Conservation (phyloP, 2,113 vertebrate species). For the Mus musculus region GRCm39 chr1:66319001-66319500, state of each 20-base stretch:
- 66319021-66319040: neutral
- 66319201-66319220: neutral
- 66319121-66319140: neutral
- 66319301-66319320: neutral
- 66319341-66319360: neutral
- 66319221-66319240: neutral
- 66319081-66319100: neutral
- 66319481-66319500: neutral
- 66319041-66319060: neutral
- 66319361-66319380: conserved; percentile 38
- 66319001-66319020: neutral
- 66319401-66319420: conserved; percentile 13
- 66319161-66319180: fast-evolving
- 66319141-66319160: neutral
- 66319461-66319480: neutral
- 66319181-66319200: neutral
- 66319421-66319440: conserved; percentile 38
- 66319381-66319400: neutral
- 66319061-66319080: neutral
- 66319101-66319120: neutral
- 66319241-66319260: conserved; percentile 42
- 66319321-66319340: conserved; percentile 41
- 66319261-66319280: neutral
- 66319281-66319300: neutral
- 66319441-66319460: neutral